These are phyloP conservation scores for Leptodactylus fuscus DNA, from an alignment of 2,113 vertebrate genomes.

Conservation along the genomic window DNA sequence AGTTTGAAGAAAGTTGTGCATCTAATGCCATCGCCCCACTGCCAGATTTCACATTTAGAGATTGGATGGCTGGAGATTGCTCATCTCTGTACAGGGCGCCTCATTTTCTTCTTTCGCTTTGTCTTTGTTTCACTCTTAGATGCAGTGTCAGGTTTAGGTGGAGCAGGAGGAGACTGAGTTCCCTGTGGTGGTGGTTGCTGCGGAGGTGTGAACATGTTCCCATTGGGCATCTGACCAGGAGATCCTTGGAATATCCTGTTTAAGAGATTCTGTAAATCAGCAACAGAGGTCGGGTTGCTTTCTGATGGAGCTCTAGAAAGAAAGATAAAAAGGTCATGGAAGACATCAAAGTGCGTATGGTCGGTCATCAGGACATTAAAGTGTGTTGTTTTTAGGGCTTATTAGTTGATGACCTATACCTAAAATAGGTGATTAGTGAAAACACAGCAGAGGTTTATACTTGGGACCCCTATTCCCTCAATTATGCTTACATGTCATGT, in stretches of 20 bases:
- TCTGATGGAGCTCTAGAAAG: constrained; percentile 78
- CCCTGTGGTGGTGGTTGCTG: constrained; percentile 67
- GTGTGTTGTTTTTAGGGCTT: too few relatives aligned
- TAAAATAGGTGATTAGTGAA: too few relatives aligned
- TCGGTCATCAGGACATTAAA: too few relatives aligned
- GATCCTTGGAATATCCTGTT: constrained; percentile 86
- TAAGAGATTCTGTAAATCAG: constrained; percentile 89
- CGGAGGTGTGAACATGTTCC: constrained; percentile 79
- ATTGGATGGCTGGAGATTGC: not conserved
- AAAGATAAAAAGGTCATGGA: not conserved
- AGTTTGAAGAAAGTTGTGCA: constrained; percentile 23
- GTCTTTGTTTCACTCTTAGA: constrained; percentile 78
- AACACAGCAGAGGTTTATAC: too few relatives aligned
- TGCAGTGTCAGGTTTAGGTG: constrained; percentile 74
- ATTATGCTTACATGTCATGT: too few relatives aligned
- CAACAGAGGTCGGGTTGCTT: constrained; percentile 72
- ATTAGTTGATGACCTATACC: too few relatives aligned
- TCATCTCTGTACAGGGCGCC: constrained; percentile 91
- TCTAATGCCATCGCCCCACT: not conserved
- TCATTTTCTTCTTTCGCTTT: constrained; percentile 86
- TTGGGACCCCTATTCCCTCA: too few relatives aligned
- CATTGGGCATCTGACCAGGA: constrained; percentile 78
- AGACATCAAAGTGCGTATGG: too few relatives aligned
- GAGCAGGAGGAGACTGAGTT: constrained; percentile 69
- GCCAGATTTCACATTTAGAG: not conserved